Conservation (phyloP, 1,140 invertebrate species). For the Orchesella cincta region DNA sequence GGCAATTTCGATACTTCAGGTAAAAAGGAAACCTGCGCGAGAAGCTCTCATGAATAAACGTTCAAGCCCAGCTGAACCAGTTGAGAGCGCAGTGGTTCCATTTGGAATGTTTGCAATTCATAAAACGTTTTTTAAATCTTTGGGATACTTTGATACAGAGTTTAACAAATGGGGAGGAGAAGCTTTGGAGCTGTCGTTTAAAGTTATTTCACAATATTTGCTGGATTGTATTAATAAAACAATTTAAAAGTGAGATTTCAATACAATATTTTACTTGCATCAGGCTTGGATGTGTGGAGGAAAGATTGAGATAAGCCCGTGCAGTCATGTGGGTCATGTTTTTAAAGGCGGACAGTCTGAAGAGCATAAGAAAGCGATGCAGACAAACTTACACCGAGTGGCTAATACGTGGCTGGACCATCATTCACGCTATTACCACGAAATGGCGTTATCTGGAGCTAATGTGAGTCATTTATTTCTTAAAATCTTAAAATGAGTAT, state of each 20-base stretch:
- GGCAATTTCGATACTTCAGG: too few species aligned
- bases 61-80: too few species aligned
- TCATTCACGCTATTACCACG: slow-evolving; percentile 63
- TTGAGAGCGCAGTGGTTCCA: slow-evolving; percentile 65
- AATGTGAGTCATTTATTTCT: slow-evolving; percentile 79
- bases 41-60: too few species aligned
- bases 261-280: background rate
- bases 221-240: too few species aligned
- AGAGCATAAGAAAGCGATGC: slow-evolving; percentile 86
- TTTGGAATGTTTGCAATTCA: slow-evolving; percentile 65
- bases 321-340: slow-evolving; percentile 75
- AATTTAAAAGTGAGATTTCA: background rate
- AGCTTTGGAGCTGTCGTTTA: slow-evolving; percentile 68
- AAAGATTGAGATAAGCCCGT: slow-evolving; percentile 65
- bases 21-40: too few species aligned
- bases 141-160: slow-evolving; percentile 68
- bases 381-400: slow-evolving; percentile 75
- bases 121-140: slow-evolving; percentile 62
- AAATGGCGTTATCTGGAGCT: slow-evolving; percentile 74
- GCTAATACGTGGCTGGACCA: slow-evolving; percentile 65
- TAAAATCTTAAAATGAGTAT: too few species aligned
- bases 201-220: too few species aligned
- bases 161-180: slow-evolving; percentile 68
- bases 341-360: slow-evolving; percentile 65
- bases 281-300: slow-evolving; percentile 72